A percentile compares a stretch with the other conserved stretches of the same genome.
phyloP scores from a whole-genome alignment of 2,113 vertebrate species.

The Taurulus bubalis region DNA sequence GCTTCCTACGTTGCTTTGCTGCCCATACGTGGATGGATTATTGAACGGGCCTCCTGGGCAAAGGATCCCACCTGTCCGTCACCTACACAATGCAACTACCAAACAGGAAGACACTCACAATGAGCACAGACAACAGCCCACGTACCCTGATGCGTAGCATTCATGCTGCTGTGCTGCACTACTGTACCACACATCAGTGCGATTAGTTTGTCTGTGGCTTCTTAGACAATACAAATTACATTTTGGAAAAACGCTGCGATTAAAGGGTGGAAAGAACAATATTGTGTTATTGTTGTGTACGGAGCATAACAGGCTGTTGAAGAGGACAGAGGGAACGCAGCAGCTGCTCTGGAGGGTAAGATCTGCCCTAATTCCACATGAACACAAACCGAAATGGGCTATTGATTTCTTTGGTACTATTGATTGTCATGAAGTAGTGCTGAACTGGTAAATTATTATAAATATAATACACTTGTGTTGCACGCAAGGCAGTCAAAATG shows the following conservation, averaged over 20 bases:
- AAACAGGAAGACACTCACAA: too few species aligned
- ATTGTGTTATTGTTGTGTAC: too few species aligned
- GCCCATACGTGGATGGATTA: neutral
- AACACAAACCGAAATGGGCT: constrained; percentile 23
- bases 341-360: neutral
- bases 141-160: too few species aligned
- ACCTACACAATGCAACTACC: too few species aligned
- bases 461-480: constrained; percentile 41
- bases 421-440: constrained; percentile 18
- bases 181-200: neutral
- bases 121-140: too few species aligned
- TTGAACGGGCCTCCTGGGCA: too few species aligned
- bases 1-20: too few species aligned
- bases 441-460: constrained; percentile 21
- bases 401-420: constrained; percentile 31
- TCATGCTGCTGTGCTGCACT: neutral
- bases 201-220: neutral
- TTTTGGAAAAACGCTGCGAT: neutral
- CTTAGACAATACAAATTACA: neutral
- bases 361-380: constrained; percentile 26
- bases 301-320: neutral
- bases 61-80: too few species aligned
- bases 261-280: neutral
- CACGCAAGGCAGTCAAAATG: constrained; percentile 7
- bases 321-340: neutral